phyloP scores from a whole-genome alignment of 2,113 vertebrate species.

The Rhynchomys soricoides region DNA sequence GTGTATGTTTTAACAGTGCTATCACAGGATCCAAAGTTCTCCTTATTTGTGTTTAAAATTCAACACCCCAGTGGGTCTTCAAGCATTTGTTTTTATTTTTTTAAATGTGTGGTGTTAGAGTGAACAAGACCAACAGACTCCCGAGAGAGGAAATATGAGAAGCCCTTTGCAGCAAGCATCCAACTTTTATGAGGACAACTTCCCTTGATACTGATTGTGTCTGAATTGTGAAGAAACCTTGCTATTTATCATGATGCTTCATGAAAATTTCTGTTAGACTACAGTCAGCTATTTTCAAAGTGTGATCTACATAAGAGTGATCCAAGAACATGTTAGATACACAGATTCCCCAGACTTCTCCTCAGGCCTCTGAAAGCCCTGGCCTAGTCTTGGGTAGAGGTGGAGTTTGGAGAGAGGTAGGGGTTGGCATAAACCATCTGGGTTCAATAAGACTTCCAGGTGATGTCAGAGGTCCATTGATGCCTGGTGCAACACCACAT shows the following conservation, averaged over 20 bases:
- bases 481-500: not conserved
- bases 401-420: not conserved
- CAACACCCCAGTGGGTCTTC: not conserved
- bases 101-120: not conserved
- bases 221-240: not conserved
- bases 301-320: not conserved
- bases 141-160: not conserved
- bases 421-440: not conserved
- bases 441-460: not conserved
- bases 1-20: not conserved
- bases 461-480: not conserved
- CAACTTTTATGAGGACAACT: not conserved
- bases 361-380: not conserved
- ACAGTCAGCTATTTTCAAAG: not conserved
- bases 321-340: not conserved
- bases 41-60: not conserved
- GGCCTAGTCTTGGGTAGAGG: not conserved
- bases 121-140: not conserved
- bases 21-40: not conserved
- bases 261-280: not conserved
- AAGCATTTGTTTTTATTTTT: constrained; percentile 32
- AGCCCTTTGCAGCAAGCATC: not conserved
- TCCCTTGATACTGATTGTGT: not conserved
- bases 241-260: not conserved
- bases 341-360: not conserved